Evolutionary conservation across 2,797 vertebrate genomes (phyloP).

Genomic region (Tokudaia muenninki): DNA sequence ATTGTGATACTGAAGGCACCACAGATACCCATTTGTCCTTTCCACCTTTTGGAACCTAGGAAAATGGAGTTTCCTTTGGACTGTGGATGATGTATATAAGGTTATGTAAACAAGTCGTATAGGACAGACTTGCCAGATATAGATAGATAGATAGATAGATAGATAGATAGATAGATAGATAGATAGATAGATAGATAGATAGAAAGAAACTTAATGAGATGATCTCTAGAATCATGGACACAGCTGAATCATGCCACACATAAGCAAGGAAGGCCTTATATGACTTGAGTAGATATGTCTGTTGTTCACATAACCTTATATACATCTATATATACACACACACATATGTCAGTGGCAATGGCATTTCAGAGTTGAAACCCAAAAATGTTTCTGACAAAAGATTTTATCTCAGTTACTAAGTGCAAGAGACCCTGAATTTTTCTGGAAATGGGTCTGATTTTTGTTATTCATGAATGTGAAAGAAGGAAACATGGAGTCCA

Average conservation of each 20-base stretch:
- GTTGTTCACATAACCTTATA: no score
- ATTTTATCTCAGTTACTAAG: neutral
- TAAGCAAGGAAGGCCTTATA: no score
- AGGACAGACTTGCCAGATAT: neutral
- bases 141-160: no score
- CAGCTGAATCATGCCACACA: no score
- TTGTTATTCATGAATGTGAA: neutral
- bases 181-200: no score
- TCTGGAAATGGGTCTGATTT: neutral
- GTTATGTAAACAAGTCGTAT: neutral
- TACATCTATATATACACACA: no score
- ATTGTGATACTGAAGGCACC: neutral
- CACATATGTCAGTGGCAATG: neutral
- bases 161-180: no score
- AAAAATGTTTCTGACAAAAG: neutral
- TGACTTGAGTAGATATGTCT: no score
- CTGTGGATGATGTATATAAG: neutral
- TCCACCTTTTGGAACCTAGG: neutral
- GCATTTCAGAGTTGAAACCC: neutral
- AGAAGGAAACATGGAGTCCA: neutral
- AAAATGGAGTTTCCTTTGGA: neutral
- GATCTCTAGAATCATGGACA: no score
- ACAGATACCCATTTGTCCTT: neutral
- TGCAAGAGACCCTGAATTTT: neutral
- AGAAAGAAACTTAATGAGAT: no score